phyloP scores from a whole-genome alignment of 2,797 vertebrate species.

The Alosa sapidissima region DNA sequence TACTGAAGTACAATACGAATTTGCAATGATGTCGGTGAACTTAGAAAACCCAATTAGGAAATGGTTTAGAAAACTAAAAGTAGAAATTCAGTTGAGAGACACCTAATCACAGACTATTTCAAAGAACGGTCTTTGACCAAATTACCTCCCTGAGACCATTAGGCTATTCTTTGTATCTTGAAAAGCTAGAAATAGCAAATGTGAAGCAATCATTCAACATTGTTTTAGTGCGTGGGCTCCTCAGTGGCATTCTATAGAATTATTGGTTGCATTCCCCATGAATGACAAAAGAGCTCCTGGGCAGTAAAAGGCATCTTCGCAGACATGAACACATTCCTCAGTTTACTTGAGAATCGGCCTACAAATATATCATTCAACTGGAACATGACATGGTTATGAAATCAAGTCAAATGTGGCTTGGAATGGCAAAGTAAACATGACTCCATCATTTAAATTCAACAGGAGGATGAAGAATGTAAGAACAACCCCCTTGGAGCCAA shows the following conservation, averaged over 20 bases:
- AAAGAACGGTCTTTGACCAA: background rate
- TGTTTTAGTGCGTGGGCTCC: too few species aligned
- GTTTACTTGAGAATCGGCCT: background rate
- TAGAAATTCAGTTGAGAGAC: background rate
- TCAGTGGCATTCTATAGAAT: background rate
- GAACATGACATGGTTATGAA: background rate
- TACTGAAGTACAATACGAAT: background rate
- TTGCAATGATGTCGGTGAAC: background rate
- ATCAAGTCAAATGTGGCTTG: background rate
- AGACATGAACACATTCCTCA: background rate
- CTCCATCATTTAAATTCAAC: background rate
- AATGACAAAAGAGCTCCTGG: background rate
- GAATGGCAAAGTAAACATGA: background rate
- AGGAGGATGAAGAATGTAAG: background rate
- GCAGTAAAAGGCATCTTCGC: background rate
- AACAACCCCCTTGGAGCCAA: background rate
- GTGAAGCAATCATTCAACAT: too few species aligned
- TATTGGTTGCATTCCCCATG: background rate
- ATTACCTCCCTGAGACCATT: background rate
- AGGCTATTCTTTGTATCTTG: background rate
- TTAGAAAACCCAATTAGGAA: background rate
- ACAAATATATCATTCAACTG: background rate
- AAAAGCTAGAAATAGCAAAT: too few species aligned
- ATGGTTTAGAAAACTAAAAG: background rate
- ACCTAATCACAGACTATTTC: background rate